Conservation (phyloP, 2,113 vertebrate genomes). For the cat (Felis catus) region F.catus_Fca126_mat1.0 CM031419.1:61140501-61141000, state of each 20-base stretch:
- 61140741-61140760: background rate
- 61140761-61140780: background rate
- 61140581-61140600: background rate
- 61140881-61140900: background rate
- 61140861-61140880: background rate
- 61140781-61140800: background rate
- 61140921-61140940: background rate
- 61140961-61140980: background rate
- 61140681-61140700: background rate
- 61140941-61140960: background rate
- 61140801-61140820: background rate
- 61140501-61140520: background rate
- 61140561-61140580: background rate
- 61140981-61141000: background rate
- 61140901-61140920: background rate
- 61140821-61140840: background rate
- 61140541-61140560: background rate
- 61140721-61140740: background rate
- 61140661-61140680: background rate
- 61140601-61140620: background rate
- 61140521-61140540: background rate
- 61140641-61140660: background rate
- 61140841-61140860: background rate
- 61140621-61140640: background rate
- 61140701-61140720: background rate